Percentiles rank a stretch among this genome's conserved stretches.
Conservation (phyloP, 2,888 invertebrate species). For the Machimus rusticus region DNA sequence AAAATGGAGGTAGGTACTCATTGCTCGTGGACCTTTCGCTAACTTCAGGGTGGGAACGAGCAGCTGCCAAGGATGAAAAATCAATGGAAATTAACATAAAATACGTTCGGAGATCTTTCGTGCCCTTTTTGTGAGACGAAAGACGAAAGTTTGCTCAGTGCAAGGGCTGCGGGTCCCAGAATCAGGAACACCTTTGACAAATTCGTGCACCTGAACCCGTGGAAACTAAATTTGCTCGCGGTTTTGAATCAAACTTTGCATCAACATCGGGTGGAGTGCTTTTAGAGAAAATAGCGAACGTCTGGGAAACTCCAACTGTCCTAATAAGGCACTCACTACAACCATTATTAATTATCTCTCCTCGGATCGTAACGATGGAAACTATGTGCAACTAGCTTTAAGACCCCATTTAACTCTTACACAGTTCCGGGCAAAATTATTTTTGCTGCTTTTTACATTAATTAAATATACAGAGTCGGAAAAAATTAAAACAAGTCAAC, state of each 20-base stretch:
- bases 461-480: no score
- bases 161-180: neutral
- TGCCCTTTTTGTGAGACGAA: neutral
- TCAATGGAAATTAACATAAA: neutral
- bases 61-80: neutral
- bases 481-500: no score
- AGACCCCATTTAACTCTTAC: no score
- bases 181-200: neutral
- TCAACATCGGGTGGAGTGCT: neutral
- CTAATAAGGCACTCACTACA: neutral
- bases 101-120: neutral
- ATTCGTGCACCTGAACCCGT: neutral
- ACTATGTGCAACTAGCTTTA: neutral
- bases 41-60: neutral
- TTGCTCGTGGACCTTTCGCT: neutral
- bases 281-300: neutral
- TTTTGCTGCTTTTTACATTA: no score
- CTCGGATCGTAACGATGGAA: neutral
- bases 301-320: neutral
- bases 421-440: no score
- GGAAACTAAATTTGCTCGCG: neutral
- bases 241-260: neutral
- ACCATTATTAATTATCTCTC: neutral
- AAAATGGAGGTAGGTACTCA: neutral
- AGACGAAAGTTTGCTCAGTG: neutral